Evolutionary conservation across 1,140 invertebrate species (phyloP).

Genomic region (Apis laboriosa): DNA sequence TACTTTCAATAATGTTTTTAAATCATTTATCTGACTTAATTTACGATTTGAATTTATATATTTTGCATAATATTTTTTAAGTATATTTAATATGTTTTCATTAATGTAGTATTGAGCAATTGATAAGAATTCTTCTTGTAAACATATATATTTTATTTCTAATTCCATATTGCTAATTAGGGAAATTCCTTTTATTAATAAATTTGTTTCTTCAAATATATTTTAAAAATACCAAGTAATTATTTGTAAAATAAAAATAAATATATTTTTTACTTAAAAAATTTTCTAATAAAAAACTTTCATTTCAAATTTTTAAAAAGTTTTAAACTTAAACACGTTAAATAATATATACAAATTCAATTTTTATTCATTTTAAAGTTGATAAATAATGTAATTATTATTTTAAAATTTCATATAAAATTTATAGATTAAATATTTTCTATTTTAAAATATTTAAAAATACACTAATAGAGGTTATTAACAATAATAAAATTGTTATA

Average conservation of each 20-base stretch:
- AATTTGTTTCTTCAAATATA: neutral
- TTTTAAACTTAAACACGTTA: no score
- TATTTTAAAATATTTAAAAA: neutral
- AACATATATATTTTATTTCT: neutral
- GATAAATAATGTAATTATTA: neutral
- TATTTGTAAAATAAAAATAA: neutral
- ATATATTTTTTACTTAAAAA: no score
- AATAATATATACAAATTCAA: no score
- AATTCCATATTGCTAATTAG: neutral
- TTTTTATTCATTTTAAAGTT: neutral
- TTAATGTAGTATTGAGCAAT: neutral
- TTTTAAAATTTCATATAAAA: neutral
- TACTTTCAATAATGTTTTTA: conserved; percentile 66
- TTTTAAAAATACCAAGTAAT: neutral
- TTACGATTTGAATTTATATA: conserved; percentile 66
- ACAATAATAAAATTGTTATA: neutral
- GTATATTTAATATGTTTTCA: conserved; percentile 32
- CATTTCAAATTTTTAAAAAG: no score
- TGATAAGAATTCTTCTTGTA: conserved; percentile 40
- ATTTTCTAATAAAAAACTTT: no score
- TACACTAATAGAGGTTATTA: neutral
- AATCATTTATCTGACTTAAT: conserved; percentile 61
- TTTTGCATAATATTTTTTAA: conserved; percentile 63
- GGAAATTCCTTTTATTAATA: conserved; percentile 10
- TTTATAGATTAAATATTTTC: neutral